Percentiles rank a stretch among this genome's conserved stretches.
These are phyloP conservation scores for Ormyrus labotus DNA, from an alignment of 2,888 invertebrate genomes.

Conservation along the genomic window DNA sequence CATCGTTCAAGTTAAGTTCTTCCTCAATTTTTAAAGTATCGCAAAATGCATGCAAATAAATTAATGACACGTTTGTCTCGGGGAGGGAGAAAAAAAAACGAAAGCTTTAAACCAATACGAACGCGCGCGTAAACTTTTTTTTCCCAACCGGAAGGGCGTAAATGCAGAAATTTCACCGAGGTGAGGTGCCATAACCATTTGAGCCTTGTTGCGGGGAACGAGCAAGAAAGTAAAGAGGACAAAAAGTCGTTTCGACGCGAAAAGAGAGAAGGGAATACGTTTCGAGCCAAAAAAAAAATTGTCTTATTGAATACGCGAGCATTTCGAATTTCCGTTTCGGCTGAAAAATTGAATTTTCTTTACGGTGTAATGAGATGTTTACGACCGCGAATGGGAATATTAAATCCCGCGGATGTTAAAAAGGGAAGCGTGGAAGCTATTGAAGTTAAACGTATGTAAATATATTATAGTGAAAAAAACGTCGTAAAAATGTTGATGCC, in stretches of 20 bases:
- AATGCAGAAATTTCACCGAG: constrained; percentile 41
- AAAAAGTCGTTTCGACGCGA: constrained; percentile 46
- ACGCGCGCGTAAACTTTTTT: constrained; percentile 35
- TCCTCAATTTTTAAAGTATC: constrained; percentile 37
- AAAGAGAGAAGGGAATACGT: constrained; percentile 35
- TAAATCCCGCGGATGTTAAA: neutral
- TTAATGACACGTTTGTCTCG: constrained; percentile 33
- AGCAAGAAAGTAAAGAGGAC: constrained; percentile 35
- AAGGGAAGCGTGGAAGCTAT: neutral
- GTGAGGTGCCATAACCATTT: constrained; percentile 40
- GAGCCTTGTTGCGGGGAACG: constrained; percentile 18
- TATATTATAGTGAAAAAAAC: too few relatives aligned
- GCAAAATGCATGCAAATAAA: constrained; percentile 34
- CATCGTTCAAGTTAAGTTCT: constrained; percentile 17
- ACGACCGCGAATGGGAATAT: neutral
- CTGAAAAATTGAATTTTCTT: constrained; percentile 13
- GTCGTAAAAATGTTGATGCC: too few relatives aligned
- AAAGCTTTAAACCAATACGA: constrained; percentile 31
- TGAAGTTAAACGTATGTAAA: too few relatives aligned
- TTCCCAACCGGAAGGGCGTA: constrained; percentile 38
- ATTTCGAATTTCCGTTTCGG: constrained; percentile 26
- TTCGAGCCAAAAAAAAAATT: constrained; percentile 38
- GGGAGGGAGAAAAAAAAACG: neutral
- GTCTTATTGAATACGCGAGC: constrained; percentile 42
- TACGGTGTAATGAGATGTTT: constrained; percentile 17